phyloP scores from a whole-genome alignment of 2,113 vertebrate genomes.

The Oncorhynchus gorbuscha region DNA sequence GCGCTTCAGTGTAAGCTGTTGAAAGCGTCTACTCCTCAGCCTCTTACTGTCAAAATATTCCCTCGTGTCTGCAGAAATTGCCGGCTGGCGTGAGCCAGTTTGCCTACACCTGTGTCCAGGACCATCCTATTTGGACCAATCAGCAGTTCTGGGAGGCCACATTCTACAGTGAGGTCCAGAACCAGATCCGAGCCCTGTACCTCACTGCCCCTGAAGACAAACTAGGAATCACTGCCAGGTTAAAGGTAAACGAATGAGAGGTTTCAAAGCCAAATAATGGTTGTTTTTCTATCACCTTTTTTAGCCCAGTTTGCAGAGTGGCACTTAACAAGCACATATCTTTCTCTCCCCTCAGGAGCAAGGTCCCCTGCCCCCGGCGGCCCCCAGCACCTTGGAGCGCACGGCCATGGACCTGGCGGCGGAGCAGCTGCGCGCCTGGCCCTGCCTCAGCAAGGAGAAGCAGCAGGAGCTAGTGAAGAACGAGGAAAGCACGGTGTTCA shows the following conservation, averaged over 20 bases:
- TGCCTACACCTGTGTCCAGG: constrained; percentile 96
- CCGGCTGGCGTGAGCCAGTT: constrained; percentile 92
- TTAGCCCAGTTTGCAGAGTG: background rate
- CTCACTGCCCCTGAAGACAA: constrained; percentile 81
- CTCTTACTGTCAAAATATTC: background rate
- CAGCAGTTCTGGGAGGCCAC: constrained; percentile 98
- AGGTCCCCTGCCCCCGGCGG: constrained; percentile 26
- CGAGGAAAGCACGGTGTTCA: constrained; percentile 97
- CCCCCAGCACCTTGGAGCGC: constrained; percentile 70
- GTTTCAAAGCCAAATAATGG: background rate
- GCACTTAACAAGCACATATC: background rate
- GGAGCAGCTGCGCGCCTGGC: constrained; percentile 89
- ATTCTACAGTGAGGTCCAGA: constrained; percentile 94
- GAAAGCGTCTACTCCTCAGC: background rate
- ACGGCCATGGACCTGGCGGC: constrained; percentile 96
- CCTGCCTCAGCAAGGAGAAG: constrained; percentile 82
- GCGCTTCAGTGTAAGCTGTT: background rate
- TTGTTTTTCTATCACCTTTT: too few relatives aligned
- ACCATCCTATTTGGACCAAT: constrained; percentile 95
- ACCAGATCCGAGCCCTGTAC: constrained; percentile 91
- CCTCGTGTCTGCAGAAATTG: constrained; percentile 81
- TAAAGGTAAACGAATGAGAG: constrained; percentile 74
- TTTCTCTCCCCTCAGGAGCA: constrained; percentile 69
- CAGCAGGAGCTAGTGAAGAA: constrained; percentile 92
- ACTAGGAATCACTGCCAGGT: constrained; percentile 64